phyloP scores from a whole-genome alignment of 1,140 invertebrate genomes.

The Bathynomus jamesi region DNA sequence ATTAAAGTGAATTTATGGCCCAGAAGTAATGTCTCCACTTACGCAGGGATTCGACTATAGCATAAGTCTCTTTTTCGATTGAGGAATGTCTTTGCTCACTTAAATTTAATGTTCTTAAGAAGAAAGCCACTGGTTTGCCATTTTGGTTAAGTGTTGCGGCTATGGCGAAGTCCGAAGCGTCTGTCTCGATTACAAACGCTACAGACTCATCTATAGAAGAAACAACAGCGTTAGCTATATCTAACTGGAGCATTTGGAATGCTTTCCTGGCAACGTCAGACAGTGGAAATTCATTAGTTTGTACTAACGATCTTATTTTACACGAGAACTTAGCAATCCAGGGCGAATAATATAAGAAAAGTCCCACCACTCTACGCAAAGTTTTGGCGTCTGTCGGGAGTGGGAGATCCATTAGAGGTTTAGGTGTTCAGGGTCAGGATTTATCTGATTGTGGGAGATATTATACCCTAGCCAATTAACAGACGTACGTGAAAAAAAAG shows the following conservation, averaged over 20 bases:
- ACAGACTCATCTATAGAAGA: conserved; percentile 9
- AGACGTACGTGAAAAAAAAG: neutral
- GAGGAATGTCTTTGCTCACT: conserved; percentile 4
- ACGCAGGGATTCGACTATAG: conserved; percentile 11
- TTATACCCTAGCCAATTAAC: conserved; percentile 5
- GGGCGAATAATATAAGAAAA: too few relatives aligned
- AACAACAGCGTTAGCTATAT: conserved; percentile 19
- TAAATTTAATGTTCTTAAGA: conserved; percentile 5
- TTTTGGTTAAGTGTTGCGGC: too few relatives aligned
- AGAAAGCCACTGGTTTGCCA: conserved; percentile 19
- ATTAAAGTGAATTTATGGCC: conserved; percentile 10
- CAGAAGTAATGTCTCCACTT: too few relatives aligned
- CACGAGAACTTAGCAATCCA: too few relatives aligned
- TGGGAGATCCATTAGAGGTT: conserved; percentile 15
- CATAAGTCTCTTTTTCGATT: conserved; percentile 26
- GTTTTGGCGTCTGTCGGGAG: conserved; percentile 4
- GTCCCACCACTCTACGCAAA: too few relatives aligned
- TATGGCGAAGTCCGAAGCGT: too few relatives aligned
- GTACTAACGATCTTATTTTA: too few relatives aligned
- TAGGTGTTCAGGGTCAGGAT: conserved; percentile 14
- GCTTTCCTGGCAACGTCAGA: neutral
- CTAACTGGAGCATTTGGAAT: conserved; percentile 4
- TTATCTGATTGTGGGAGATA: conserved; percentile 2
- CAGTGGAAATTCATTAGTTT: too few relatives aligned
- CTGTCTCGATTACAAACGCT: too few relatives aligned